Evolutionary conservation across 2,888 invertebrate genomes (phyloP).

Genomic region (Hartigia nigra): DNA sequence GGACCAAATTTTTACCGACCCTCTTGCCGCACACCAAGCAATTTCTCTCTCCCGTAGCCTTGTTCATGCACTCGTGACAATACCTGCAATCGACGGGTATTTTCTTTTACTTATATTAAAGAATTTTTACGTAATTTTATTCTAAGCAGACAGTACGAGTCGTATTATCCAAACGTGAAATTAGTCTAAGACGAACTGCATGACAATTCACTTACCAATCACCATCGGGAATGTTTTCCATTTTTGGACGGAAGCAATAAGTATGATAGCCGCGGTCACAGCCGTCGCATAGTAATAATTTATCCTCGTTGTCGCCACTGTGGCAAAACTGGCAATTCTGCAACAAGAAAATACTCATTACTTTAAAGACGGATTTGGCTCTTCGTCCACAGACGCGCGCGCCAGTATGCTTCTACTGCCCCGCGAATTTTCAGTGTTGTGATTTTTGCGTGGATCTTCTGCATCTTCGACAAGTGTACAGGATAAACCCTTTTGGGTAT

Average conservation of each 20-base stretch:
- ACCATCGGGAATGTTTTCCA: slow-evolving; percentile 96
- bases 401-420: background rate
- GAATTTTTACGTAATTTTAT: background rate
- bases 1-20: slow-evolving; percentile 77
- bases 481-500: background rate
- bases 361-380: background rate
- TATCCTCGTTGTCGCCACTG: slow-evolving; percentile 95
- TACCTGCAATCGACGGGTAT: slow-evolving; percentile 72
- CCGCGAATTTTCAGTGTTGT: background rate
- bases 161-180: background rate
- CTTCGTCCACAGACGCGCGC: background rate
- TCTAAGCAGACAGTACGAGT: background rate
- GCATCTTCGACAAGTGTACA: background rate
- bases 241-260: slow-evolving; percentile 96
- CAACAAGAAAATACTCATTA: slow-evolving; percentile 51
- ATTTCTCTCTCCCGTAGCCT: slow-evolving; percentile 91
- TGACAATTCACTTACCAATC: slow-evolving; percentile 81
- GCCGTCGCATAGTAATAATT: slow-evolving; percentile 93
- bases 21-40: slow-evolving; percentile 93
- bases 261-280: slow-evolving; percentile 99
- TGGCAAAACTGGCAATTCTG: slow-evolving; percentile 98
- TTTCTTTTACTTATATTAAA: background rate
- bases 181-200: background rate
- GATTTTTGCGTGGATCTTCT: background rate
- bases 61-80: slow-evolving; percentile 95